Evolutionary conservation across 2,888 invertebrate genomes (phyloP), one percentile per base, ranked within the genome.

Genomic region (Leptinotarsa rubiginosa): DNA sequence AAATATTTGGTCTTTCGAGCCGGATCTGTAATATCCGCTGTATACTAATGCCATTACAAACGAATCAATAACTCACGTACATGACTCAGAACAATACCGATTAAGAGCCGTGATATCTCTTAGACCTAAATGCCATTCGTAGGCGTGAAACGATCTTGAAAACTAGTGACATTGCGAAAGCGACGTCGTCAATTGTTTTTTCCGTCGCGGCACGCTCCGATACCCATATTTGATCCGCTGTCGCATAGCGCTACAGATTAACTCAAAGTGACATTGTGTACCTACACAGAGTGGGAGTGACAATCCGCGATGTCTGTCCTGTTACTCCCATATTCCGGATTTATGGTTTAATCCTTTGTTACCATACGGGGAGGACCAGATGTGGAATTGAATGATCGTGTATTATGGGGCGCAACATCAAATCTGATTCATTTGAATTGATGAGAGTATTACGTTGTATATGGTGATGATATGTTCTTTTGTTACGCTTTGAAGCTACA

Each of bases 221-320:
- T 72, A 56, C 64, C 70, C 67, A 18, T 70, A 68, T 62, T 73
- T 75, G 75, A 75, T 72, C 67, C 72, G 59, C 54, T 64, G 70
- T 75, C 72, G 72, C 72, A 73, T 75, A 73, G 69, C 70, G 70
- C 70, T 67, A 73, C 54, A 75, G 75, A 75, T 75, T 69, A 66
- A 75, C 75, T 72, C 54, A 56, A 52, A 62, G 18, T 72, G 72
- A 75, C 75, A 70, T 73, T 75, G 72, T 73, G 72, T 76, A 71
- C 65, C 56, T 69, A 76, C 74, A 71, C 71, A 72, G 71, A 76
- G 76, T 76, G 76, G 76, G 76, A 74, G 76, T 76, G 72, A 74
- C 76, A 47, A 69, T 65, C 69, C 59, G 41, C 50, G 69, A 64
- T 70, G 73, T 69, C 65, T 74, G 71, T 64, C 70, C 69, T 65